phyloP scores from a whole-genome alignment of 2,888 invertebrate genomes.

The Nymphalis polychloros region DNA sequence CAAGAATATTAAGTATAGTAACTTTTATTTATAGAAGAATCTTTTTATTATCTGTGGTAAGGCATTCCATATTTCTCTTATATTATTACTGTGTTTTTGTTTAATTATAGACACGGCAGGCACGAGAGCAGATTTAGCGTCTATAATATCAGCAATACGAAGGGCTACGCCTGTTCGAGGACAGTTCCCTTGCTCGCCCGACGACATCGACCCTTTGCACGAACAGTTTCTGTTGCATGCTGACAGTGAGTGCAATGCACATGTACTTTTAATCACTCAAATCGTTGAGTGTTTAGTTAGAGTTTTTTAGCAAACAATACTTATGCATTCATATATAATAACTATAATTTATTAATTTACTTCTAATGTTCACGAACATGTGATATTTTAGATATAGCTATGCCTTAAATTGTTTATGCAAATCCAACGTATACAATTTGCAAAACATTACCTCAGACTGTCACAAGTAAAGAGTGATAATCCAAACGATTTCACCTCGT shows the following conservation, averaged over 20 bases:
- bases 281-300: neutral
- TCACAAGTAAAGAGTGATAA: no score
- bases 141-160: conserved; percentile 89
- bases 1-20: no score
- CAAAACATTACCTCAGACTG: no score
- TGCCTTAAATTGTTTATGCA: neutral
- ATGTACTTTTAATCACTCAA: neutral
- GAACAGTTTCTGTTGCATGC: conserved; percentile 91
- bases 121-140: conserved; percentile 89
- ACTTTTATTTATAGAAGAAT: neutral
- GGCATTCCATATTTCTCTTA: neutral
- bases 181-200: conserved; percentile 86
- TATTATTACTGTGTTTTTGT: neutral
- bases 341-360: no score
- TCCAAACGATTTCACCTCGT: no score
- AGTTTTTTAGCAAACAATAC: no score
- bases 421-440: neutral
- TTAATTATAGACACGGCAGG: conserved; percentile 66
- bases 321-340: no score
- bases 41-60: neutral
- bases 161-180: conserved; percentile 59
- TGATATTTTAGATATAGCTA: no score
- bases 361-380: no score
- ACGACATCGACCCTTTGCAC: conserved; percentile 89
- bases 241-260: conserved; percentile 63